Percentiles rank a stretch among this genome's conserved stretches.
phyloP scores from a whole-genome alignment of 2,888 invertebrate species.

The Andrena chrysosceles region DNA sequence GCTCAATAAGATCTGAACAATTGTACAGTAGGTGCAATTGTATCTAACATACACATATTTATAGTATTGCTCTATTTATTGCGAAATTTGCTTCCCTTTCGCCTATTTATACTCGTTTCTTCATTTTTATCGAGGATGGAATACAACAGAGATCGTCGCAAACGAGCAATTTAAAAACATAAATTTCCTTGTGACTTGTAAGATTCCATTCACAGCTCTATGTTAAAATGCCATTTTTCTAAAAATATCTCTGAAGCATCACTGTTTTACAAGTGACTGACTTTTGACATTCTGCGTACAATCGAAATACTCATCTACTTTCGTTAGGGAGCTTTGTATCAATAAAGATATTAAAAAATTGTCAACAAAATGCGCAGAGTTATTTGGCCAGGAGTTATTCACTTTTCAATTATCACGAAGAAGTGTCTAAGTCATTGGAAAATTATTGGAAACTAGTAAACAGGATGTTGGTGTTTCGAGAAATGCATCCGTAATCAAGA shows the following conservation, averaged over 20 bases:
- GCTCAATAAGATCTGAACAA: neutral
- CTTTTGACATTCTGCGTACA: no score
- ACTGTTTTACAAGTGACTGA: neutral
- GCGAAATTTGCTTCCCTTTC: neutral
- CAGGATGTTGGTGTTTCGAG: neutral
- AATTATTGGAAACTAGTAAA: neutral
- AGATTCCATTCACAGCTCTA: neutral
- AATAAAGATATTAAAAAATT: no score
- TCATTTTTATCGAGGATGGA: neutral
- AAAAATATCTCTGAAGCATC: neutral
- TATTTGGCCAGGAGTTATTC: no score
- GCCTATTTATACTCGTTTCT: neutral
- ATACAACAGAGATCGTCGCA: no score
- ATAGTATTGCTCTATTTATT: neutral
- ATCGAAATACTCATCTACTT: no score
- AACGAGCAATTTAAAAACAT: no score
- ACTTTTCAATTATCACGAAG: no score
- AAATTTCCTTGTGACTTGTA: neutral
- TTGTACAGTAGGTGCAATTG: neutral
- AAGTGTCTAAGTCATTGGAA: neutral
- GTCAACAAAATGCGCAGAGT: no score
- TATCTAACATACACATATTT: neutral
- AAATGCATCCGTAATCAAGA: neutral
- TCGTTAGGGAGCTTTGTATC: no score
- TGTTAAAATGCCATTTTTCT: neutral